These are phyloP conservation scores for Caiman crocodilus DNA, from an alignment of 2,797 vertebrate species.

Conservation along the genomic window DNA sequence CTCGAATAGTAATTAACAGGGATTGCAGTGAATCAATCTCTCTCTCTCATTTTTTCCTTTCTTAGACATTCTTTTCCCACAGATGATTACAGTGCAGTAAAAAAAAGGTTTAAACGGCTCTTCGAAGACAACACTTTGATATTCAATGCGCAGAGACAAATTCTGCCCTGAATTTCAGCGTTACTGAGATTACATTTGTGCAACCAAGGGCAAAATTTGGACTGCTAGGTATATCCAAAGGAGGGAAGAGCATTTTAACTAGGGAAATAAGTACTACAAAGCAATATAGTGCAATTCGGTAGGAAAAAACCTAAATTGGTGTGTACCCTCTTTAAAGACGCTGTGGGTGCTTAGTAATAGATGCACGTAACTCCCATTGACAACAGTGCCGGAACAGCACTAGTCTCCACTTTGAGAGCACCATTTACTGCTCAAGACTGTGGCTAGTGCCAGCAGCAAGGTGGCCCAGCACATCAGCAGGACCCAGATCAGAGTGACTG, in stretches of 20 bases:
- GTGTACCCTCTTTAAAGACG: neutral
- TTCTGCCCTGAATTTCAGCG: neutral
- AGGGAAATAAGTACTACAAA: neutral
- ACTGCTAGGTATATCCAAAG: neutral
- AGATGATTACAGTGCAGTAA: neutral
- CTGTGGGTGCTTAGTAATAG: neutral
- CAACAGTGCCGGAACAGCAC: neutral
- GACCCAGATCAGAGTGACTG: neutral
- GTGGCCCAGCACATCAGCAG: neutral
- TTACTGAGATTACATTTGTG: neutral
- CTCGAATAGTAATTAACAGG: neutral
- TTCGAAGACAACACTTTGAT: neutral
- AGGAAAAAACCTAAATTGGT: conserved; percentile 14
- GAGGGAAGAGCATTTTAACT: neutral
- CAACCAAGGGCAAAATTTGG: fast-evolving
- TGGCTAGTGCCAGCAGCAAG: neutral
- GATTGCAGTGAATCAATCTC: conserved; percentile 3
- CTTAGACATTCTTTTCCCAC: neutral
- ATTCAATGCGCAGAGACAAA: neutral
- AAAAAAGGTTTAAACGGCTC: neutral
- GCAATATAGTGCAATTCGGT: neutral
- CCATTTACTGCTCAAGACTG: neutral
- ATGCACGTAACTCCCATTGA: neutral
- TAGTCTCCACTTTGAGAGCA: neutral
- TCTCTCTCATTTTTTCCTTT: neutral